phyloP scores from a whole-genome alignment of 2,797 vertebrate species.

The Phataginus tricuspis region DNA sequence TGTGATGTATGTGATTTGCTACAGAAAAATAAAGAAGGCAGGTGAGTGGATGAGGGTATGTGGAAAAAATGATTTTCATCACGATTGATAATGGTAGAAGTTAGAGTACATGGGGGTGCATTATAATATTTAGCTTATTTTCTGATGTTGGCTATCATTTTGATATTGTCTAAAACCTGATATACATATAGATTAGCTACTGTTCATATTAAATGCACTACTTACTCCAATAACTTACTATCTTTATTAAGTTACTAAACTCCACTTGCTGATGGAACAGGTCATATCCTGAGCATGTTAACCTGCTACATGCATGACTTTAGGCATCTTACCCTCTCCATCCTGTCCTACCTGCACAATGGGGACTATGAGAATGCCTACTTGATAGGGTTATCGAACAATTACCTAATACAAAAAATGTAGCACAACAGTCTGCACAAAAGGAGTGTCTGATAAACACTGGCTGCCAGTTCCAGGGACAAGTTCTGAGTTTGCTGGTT shows the following conservation, averaged over 20 bases:
- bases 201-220: background rate
- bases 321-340: too few species aligned
- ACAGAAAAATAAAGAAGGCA: background rate
- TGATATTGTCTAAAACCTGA: background rate
- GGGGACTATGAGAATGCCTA: background rate
- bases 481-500: background rate
- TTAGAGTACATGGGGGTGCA: background rate
- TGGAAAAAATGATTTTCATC: background rate
- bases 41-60: background rate
- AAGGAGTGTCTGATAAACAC: background rate
- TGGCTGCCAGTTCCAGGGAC: background rate
- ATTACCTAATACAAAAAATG: background rate
- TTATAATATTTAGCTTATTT: background rate
- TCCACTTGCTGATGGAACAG: background rate
- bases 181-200: background rate
- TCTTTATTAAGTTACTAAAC: background rate
- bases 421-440: background rate
- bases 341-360: too few species aligned
- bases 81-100: background rate
- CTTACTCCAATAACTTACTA: background rate
- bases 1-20: background rate
- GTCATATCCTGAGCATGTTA: background rate
- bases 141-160: constrained; percentile 5
- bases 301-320: background rate
- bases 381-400: background rate